Conservation (phyloP, 2,888 invertebrate species). For the Cataglyphis albicans region DNA sequence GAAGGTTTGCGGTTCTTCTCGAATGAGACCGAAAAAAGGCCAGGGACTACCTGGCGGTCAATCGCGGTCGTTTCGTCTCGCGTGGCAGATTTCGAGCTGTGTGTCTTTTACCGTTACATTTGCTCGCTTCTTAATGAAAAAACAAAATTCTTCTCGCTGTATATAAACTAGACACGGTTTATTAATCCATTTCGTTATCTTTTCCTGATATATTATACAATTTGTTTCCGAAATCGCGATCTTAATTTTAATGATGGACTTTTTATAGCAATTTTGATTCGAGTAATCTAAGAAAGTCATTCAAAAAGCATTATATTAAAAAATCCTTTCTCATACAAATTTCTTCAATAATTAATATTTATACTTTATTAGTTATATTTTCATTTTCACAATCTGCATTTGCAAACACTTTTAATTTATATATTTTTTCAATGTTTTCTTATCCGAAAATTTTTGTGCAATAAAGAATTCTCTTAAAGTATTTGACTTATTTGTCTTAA, state of each 20-base stretch:
- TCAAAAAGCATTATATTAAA: background rate
- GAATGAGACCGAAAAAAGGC: slow-evolving; percentile 46
- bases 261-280: background rate
- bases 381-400: background rate
- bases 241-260: background rate
- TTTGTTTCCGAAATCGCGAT: background rate
- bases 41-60: slow-evolving; percentile 46
- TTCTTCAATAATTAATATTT: background rate
- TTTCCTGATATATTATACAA: background rate
- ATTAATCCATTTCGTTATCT: slow-evolving; percentile 4
- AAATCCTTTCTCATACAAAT: background rate
- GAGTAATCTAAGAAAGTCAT: background rate
- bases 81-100: slow-evolving; percentile 71
- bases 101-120: slow-evolving; percentile 71
- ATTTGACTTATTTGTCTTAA: background rate
- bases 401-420: background rate
- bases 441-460: background rate
- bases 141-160: slow-evolving; percentile 9
- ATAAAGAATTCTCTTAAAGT: background rate
- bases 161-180: background rate
- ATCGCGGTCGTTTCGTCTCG: slow-evolving; percentile 61
- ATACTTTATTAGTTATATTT: background rate
- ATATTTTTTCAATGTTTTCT: background rate
- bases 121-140: slow-evolving; percentile 42
- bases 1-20: slow-evolving; percentile 65